A percentile compares a stretch with the other conserved stretches of the same genome.
These are phyloP conservation scores for Ceratothoa steindachneri DNA, from an alignment of 2,888 invertebrate genomes.

Conservation along the genomic window DNA sequence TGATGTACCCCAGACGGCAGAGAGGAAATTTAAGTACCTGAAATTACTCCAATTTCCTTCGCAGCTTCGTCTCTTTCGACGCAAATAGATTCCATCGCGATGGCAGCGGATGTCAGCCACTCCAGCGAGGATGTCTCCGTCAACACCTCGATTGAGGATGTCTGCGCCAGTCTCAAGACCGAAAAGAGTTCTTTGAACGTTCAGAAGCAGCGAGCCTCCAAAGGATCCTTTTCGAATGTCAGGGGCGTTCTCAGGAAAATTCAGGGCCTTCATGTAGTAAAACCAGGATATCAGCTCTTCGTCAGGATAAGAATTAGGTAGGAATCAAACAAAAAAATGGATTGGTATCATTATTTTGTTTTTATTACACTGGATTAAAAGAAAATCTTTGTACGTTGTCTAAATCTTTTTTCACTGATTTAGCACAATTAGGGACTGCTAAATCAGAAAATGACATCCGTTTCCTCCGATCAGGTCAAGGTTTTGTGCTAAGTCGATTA, in stretches of 20 bases:
- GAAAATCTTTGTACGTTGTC: no score
- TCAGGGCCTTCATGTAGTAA: slow-evolving; percentile 35
- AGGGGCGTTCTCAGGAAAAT: slow-evolving; percentile 27
- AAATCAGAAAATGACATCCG: no score
- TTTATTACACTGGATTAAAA: neutral
- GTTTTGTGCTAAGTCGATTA: no score
- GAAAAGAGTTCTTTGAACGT: slow-evolving; percentile 1
- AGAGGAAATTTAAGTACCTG: no score
- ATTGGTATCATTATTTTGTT: neutral
- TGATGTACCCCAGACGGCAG: no score
- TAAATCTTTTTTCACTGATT: no score
- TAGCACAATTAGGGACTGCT: no score
- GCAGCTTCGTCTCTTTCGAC: slow-evolving; percentile 4
- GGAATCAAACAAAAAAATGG: neutral
- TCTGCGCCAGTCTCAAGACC: neutral
- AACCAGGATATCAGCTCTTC: slow-evolving; percentile 37
- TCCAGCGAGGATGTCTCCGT: neutral
- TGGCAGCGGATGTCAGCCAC: neutral
- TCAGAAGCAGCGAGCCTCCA: neutral
- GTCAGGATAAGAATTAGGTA: slow-evolving; percentile 37
- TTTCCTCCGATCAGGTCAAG: no score
- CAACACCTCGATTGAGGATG: neutral
- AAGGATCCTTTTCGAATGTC: slow-evolving; percentile 27
- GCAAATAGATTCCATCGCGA: neutral
- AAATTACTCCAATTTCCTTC: no score